Base-by-base conservation (phyloP, 2,113 vertebrate species). In the Mandrillus leucophaeus region DNA sequence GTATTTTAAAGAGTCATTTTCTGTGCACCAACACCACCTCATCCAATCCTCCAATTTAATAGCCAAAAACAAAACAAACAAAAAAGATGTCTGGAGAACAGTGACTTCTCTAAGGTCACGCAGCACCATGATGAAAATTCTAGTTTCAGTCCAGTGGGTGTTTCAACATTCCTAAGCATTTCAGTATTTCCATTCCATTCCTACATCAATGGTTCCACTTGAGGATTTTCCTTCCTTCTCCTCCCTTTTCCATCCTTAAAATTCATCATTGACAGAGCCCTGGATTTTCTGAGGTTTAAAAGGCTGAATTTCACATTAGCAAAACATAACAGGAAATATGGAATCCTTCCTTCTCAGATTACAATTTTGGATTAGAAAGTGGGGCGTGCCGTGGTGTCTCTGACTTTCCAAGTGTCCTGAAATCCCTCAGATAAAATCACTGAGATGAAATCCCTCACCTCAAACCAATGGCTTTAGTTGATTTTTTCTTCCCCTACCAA, bases 251-350 rank as follows among this genome's bases (percentile, higher is more conserved):
- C 57, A 68, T 93, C 52, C 73, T 45, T n/a, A 48, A 96, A 92
- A 92, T 52, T 59, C 80, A 66, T 95, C 88, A 84, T 64, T 98
- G 90, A 75, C 80, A 92, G 55, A 89, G 45, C 30, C 57, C 72
- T 52, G 23, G 57, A 45, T 91, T 70, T 90, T 90, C 90, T 87
- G 79, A 76, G 59, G 55, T 40, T 87, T 72, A 52, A 91, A 95
- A 68, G 70, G 38, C 95, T 93, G 64, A 48, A 73, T 90, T 98
- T 96, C 92, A 79, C 93, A 96, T 98, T 81, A 90, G 76, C 79
- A 90, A 94, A 92, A 81, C 10, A 50, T 80, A 50, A 43, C 78
- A 95, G 87, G 80, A 97, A 95, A 96, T 59, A 88, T 76, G 38
- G 82, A 90, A 48, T 32, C 68, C 50, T 43, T 87, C 38, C 48